Conservation (phyloP, 2,888 invertebrate genomes). For the Resseliella maxima region DNA sequence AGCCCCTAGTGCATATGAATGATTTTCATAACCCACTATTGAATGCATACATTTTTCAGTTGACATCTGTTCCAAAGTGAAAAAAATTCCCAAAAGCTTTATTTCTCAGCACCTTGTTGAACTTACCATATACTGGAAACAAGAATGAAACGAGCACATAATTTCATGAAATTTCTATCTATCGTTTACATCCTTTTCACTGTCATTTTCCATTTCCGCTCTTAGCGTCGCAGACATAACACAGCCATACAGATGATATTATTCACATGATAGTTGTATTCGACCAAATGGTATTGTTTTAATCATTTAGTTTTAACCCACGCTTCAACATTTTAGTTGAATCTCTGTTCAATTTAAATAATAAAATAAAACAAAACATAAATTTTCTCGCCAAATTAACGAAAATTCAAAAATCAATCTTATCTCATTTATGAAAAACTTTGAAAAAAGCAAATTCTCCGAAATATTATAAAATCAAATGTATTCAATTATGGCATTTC, state of each 20-base stretch:
- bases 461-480: no score
- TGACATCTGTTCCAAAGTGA: constrained; percentile 21
- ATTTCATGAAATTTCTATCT: constrained; percentile 5
- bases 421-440: no score
- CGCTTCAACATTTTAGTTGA: neutral
- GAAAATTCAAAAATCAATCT: neutral
- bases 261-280: neutral
- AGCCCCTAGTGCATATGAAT: no score
- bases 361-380: no score
- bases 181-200: neutral
- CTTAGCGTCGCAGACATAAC: neutral
- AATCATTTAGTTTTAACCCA: no score
- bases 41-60: constrained; percentile 23
- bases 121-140: neutral
- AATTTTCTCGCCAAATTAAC: neutral
- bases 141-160: neutral
- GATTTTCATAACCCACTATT: neutral
- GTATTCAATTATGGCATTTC: no score
- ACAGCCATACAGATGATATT: constrained; percentile 12
- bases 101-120: neutral
- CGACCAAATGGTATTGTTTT: constrained; percentile 48
- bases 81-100: constrained; percentile 51
- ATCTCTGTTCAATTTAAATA: no score
- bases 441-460: neutral
- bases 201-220: constrained; percentile 43